These are phyloP conservation scores for Callimico goeldii DNA, from an alignment of 2,797 vertebrate genomes.

Conservation along the genomic window DNA sequence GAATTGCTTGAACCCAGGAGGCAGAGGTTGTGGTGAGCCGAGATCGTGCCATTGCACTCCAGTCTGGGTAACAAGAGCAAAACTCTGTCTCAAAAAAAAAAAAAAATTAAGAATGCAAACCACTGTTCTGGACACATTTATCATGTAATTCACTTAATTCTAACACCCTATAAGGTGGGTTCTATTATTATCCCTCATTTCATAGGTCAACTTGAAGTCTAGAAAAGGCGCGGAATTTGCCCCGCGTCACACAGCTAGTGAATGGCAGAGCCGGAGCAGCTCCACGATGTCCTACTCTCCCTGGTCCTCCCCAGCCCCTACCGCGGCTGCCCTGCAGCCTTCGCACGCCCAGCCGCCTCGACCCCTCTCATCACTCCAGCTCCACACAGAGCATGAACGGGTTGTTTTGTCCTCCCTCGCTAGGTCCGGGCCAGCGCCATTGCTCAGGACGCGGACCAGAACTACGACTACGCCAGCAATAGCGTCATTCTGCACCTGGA, in stretches of 20 bases:
- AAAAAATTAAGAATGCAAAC: too few species aligned
- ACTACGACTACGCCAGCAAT: conserved; percentile 98
- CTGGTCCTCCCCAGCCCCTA: neutral
- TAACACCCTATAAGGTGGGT: too few species aligned
- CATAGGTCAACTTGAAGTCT: neutral
- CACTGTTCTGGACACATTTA: too few species aligned
- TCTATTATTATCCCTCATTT: neutral
- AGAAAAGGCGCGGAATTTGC: neutral
- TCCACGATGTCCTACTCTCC: neutral
- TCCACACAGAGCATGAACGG: neutral
- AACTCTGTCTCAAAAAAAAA: too few species aligned
- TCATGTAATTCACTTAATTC: too few species aligned
- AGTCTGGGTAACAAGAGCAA: too few species aligned
- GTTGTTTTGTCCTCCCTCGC: neutral
- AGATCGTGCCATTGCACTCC: too few species aligned
- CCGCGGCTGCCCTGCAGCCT: neutral
- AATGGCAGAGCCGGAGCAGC: neutral
- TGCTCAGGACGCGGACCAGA: conserved; percentile 97
- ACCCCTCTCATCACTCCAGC: neutral
- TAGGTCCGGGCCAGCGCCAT: conserved; percentile 97
- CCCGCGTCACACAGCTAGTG: neutral
- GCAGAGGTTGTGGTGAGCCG: too few species aligned
- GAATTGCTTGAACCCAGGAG: too few species aligned
- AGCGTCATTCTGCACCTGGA: conserved; percentile 97
- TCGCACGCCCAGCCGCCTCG: neutral